A percentile compares a stretch with the other conserved stretches of the same genome.
Conservation (phyloP, 1,140 invertebrate genomes). For the Gonioctena quinquepunctata region DNA sequence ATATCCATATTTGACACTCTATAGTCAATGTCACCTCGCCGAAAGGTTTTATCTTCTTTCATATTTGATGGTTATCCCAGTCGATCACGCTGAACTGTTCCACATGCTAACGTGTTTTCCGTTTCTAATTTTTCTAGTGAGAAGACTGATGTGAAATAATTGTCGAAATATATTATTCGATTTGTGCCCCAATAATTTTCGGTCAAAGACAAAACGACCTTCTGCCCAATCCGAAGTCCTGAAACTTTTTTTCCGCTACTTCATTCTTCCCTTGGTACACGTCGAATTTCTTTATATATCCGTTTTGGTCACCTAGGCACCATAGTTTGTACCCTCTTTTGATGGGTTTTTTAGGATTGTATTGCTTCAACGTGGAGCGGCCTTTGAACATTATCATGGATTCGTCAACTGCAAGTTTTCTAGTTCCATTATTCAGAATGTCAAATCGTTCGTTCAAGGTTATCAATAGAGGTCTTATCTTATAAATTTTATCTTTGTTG, state of each 20-base stretch:
- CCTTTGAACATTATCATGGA: conserved; percentile 40
- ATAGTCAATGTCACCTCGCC: conserved; percentile 41
- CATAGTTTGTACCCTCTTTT: conserved; percentile 58
- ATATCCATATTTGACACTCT: conserved; percentile 1
- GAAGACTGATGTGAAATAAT: conserved; percentile 53
- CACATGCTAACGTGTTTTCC: conserved; percentile 49
- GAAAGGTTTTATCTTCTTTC: conserved; percentile 47
- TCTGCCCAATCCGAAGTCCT: conserved; percentile 47
- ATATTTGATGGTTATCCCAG: conserved; percentile 36
- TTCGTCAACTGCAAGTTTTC: conserved; percentile 31
- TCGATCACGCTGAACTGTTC: conserved; percentile 42
- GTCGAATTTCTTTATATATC: conserved; percentile 12
- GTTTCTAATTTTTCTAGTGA: conserved; percentile 49
- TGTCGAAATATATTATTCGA: conserved; percentile 52
- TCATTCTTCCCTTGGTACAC: conserved; percentile 17
- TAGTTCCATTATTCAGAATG: neutral
- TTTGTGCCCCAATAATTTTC: conserved; percentile 39
- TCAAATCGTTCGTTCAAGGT: neutral
- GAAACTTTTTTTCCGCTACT: conserved; percentile 22
- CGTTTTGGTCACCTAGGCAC: conserved; percentile 22
- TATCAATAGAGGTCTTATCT: conserved; percentile 4
- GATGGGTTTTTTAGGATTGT: conserved; percentile 57
- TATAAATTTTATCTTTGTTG: conserved; percentile 2
- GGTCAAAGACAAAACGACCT: conserved; percentile 28
- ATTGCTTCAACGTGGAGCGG: conserved; percentile 55